Conservation (phyloP, 2,797 vertebrate genomes). For the Arnoldichthys spilopterus region DNA sequence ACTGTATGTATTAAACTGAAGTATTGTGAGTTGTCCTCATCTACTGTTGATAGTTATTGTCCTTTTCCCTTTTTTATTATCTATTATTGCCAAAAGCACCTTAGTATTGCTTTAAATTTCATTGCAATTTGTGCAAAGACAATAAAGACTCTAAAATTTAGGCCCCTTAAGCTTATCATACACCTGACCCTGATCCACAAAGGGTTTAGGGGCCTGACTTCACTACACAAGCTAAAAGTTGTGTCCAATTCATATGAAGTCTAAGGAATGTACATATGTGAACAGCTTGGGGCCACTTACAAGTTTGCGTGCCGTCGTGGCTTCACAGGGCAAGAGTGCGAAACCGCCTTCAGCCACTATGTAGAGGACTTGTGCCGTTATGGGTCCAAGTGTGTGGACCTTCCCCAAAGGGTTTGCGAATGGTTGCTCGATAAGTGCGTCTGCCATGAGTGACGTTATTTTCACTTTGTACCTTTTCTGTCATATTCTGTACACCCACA, state of each 20-base stretch:
- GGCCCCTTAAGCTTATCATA: no score
- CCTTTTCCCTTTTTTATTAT: no score
- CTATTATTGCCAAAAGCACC: no score
- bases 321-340: constrained; percentile 68
- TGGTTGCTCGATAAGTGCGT: constrained; percentile 70
- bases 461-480: constrained; percentile 1
- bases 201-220: constrained; percentile 73
- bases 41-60: no score
- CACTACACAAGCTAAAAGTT: constrained; percentile 69
- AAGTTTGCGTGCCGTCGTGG: constrained; percentile 74
- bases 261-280: constrained; percentile 71
- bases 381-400: constrained; percentile 69
- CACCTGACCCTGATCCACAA: no score
- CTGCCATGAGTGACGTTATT: background rate
- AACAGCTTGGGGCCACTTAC: constrained; percentile 72
- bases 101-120: no score
- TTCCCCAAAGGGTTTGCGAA: constrained; percentile 70
- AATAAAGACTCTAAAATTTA: no score
- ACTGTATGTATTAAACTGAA: no score
- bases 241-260: constrained; percentile 72
- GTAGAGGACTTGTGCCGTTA: constrained; percentile 75
- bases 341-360: constrained; percentile 74
- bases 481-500: background rate
- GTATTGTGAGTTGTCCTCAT: no score
- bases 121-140: no score